Conservation (phyloP, 2,888 invertebrate species). For the Julus scanicus region DNA sequence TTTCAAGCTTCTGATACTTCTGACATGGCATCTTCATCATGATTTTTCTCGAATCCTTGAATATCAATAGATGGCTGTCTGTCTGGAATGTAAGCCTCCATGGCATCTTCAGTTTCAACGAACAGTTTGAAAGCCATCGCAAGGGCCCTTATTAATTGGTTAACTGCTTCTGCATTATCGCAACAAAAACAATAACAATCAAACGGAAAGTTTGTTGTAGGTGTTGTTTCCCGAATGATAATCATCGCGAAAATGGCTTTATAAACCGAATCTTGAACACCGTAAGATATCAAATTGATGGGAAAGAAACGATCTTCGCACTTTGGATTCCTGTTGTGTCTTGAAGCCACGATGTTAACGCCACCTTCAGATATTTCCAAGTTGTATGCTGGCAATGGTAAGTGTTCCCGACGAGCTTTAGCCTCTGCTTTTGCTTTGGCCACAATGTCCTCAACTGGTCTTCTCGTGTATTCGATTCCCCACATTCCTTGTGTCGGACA, state of each 20-base stretch:
- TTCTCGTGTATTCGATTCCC: constrained; percentile 92
- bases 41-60: constrained; percentile 64
- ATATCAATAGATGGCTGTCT: neutral
- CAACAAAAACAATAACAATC: constrained; percentile 92
- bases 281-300: constrained; percentile 90
- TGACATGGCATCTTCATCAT: constrained; percentile 59
- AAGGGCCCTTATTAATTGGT: constrained; percentile 84
- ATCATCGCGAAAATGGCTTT: constrained; percentile 91
- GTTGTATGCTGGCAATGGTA: constrained; percentile 69
- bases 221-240: constrained; percentile 73
- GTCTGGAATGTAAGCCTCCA: constrained; percentile 67
- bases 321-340: constrained; percentile 61
- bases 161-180: constrained; percentile 81
- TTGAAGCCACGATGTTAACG: constrained; percentile 61
- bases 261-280: constrained; percentile 88
- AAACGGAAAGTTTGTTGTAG: constrained; percentile 72
- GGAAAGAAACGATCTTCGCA: constrained; percentile 70
- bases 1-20: constrained; percentile 80
- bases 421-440: constrained; percentile 64
- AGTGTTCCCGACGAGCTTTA: constrained; percentile 58
- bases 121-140: constrained; percentile 90
- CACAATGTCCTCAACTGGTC: constrained; percentile 85
- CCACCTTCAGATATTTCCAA: constrained; percentile 73
- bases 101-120: constrained; percentile 76
- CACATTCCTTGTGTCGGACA: constrained; percentile 86